These are phyloP conservation scores for Teinopalpus imperialis DNA, from an alignment of 2,888 invertebrate species.

Conservation along the genomic window DNA sequence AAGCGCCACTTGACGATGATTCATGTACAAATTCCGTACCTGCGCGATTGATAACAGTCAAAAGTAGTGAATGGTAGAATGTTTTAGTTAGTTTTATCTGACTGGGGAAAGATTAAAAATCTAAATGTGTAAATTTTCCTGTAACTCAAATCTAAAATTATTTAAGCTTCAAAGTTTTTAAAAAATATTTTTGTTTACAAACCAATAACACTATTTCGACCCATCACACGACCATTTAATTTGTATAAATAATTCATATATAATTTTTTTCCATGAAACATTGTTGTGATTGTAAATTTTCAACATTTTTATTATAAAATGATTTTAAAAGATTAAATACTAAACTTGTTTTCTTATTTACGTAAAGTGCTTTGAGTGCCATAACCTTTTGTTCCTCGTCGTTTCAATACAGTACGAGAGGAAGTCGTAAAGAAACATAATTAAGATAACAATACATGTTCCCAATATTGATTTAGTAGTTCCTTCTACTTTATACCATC, in stretches of 20 bases:
- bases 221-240: slow-evolving; percentile 10
- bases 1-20: slow-evolving; percentile 79
- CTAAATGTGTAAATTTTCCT: slow-evolving; percentile 22
- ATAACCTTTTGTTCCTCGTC: slow-evolving; percentile 4
- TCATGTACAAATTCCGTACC: slow-evolving; percentile 77
- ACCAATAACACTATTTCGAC: slow-evolving; percentile 31
- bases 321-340: slow-evolving; percentile 8
- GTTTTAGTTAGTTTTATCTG: slow-evolving; percentile 65
- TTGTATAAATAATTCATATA: slow-evolving; percentile 19
- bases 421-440: slow-evolving; percentile 27
- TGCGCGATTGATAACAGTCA: slow-evolving; percentile 78
- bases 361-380: slow-evolving; percentile 6
- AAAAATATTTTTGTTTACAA: slow-evolving; percentile 1
- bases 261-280: slow-evolving; percentile 10
- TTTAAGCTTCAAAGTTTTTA: no score
- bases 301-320: neutral
- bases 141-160: no score
- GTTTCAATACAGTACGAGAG: slow-evolving; percentile 15
- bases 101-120: no score
- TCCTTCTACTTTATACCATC: slow-evolving; percentile 18
- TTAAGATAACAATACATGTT: slow-evolving; percentile 26
- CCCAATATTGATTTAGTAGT: slow-evolving; percentile 24
- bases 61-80: slow-evolving; percentile 70
- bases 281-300: slow-evolving; percentile 4
- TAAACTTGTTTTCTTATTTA: slow-evolving; percentile 15